Conservation (phyloP, 2,113 vertebrate genomes). For the Apodemus speciosus region DNA sequence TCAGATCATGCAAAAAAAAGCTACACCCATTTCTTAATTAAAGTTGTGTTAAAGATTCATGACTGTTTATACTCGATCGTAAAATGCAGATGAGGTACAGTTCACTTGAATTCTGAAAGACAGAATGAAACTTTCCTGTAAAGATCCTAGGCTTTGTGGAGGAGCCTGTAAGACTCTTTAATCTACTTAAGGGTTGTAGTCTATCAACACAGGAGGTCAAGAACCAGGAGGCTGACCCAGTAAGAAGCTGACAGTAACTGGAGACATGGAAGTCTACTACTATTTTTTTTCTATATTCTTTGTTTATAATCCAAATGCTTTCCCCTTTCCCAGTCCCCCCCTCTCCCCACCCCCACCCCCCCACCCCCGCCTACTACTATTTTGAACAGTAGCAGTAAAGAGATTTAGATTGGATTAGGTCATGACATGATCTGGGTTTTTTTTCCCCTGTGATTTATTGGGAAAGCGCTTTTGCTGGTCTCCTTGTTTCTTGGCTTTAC, state of each 20-base stretch:
- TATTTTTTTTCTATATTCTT: no score
- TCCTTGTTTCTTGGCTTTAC: conserved; percentile 82
- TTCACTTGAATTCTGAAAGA: neutral
- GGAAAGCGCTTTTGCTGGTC: neutral
- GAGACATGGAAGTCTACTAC: neutral
- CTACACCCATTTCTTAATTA: neutral
- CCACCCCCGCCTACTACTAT: no score
- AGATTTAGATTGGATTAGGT: neutral
- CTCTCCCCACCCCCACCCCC: no score
- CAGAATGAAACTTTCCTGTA: neutral
- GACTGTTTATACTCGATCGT: neutral
- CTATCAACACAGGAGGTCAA: neutral
- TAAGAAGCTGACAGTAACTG: neutral
- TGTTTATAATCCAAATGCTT: no score
- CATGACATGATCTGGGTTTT: neutral
- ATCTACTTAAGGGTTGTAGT: neutral
- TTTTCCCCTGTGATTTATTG: neutral
- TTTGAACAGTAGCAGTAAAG: conserved; percentile 15
- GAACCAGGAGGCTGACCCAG: neutral
- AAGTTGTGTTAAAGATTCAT: neutral
- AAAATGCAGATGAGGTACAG: neutral
- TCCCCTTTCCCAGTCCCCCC: no score
- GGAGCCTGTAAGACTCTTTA: conserved; percentile 18
- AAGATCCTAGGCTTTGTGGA: neutral
- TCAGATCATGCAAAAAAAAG: neutral